Evolutionary conservation across 2,888 invertebrate species (phyloP).

Genomic region (Syrphus vitripennis): DNA sequence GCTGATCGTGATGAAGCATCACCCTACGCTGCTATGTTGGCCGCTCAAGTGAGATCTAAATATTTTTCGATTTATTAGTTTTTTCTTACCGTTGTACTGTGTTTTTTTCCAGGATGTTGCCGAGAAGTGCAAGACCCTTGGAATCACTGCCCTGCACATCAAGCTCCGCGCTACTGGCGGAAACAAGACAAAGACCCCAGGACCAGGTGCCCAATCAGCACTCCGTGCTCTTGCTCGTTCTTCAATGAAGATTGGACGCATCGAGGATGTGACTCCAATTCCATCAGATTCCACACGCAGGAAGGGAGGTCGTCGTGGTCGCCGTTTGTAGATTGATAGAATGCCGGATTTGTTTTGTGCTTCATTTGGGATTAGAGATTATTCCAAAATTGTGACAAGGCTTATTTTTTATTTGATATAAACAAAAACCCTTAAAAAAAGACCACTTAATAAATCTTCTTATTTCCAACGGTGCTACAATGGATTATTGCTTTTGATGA

Average conservation of each 20-base stretch:
- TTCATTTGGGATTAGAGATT: constrained; percentile 20
- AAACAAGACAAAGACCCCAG: constrained; percentile 98
- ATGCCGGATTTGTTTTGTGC: constrained; percentile 62
- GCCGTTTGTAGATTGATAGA: constrained; percentile 91
- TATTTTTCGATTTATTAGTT: background rate
- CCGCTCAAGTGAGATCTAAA: constrained; percentile 91
- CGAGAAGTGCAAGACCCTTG: constrained; percentile 97
- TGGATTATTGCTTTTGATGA: background rate
- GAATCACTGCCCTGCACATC: constrained; percentile 98
- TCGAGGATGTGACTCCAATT: constrained; percentile 99
- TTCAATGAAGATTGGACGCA: constrained; percentile 99
- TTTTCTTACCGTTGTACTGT: background rate
- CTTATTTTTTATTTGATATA: constrained; percentile 67
- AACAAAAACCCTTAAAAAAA: constrained; percentile 43
- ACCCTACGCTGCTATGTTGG: constrained; percentile 99
- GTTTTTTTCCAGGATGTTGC: constrained; percentile 92
- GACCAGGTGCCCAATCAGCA: constrained; percentile 99
- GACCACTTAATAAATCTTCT: constrained; percentile 16
- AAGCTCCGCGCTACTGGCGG: constrained; percentile 99
- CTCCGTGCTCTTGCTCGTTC: constrained; percentile 98
- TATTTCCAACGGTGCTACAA: background rate
- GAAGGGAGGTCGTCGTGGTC: constrained; percentile 99
- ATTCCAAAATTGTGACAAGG: constrained; percentile 25
- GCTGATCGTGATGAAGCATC: constrained; percentile 99
- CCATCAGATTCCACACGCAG: constrained; percentile 99